phyloP scores from a whole-genome alignment of 1,140 invertebrate species.

The Caenorhabditis brenneri region DNA sequence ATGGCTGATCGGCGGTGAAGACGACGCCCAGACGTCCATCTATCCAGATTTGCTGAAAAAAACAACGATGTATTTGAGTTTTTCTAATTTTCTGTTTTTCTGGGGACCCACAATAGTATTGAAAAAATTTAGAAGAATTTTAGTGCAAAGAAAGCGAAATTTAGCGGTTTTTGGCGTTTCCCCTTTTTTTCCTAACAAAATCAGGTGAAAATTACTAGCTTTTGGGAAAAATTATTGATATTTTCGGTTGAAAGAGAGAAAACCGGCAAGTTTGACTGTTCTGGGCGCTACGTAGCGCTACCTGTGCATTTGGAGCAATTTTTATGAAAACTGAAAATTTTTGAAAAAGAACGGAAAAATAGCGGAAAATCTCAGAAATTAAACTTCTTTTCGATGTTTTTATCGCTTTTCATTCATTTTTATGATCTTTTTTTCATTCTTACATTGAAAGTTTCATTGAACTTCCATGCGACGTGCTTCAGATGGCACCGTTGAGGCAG shows the following conservation, averaged over 20 bases:
- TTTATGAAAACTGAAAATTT: not conserved
- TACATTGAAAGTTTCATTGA: not conserved
- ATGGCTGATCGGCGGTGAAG: not conserved
- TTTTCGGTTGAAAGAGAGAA: too few relatives aligned
- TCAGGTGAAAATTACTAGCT: too few relatives aligned
- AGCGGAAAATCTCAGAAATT: too few relatives aligned
- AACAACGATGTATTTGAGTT: not conserved
- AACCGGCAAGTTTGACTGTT: too few relatives aligned
- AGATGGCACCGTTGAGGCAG: not conserved
- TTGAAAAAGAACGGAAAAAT: too few relatives aligned
- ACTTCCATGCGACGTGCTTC: slow-evolving; percentile 8
- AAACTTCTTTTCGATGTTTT: not conserved
- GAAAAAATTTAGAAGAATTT: not conserved
- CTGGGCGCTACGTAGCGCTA: too few relatives aligned
- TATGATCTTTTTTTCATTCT: not conserved
- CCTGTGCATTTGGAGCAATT: too few relatives aligned
- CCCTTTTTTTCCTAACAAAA: too few relatives aligned
- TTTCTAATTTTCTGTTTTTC: not conserved
- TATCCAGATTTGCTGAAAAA: slow-evolving; percentile 14
- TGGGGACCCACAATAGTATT: too few relatives aligned
- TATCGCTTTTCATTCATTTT: not conserved
- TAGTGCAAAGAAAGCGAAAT: not conserved
- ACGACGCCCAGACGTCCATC: not conserved
- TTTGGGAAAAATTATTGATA: too few relatives aligned
- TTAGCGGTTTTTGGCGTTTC: not conserved